Base-by-base conservation (phyloP, 2,888 invertebrate species). In the Pseudoips prasinana region DNA sequence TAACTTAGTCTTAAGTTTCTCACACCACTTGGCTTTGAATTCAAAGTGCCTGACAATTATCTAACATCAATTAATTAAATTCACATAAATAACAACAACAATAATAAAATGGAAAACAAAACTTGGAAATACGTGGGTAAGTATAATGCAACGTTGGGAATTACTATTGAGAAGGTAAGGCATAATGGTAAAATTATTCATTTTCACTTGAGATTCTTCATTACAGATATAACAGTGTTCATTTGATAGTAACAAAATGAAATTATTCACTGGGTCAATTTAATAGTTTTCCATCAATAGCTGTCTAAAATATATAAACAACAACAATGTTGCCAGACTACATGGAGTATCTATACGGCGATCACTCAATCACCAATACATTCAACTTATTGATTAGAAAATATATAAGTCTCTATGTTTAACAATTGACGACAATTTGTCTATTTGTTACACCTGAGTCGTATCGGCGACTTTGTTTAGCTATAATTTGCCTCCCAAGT, bases 391-490 rank as follows among this genome's bases (percentile, higher is more conserved):
- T 20, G 3, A n/a, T 18, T 6, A 20, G 7, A 5, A 62, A 68
- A 65, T 64, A 69, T 68, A 67, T 59, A 53, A 40, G 44, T 58
- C 48, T 58, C 39, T 58, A 60, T 54, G 54, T 52, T 59, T 49
- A 81, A 81, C 80, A 81, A 81, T 79, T 80, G 80, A 81, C 82
- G 73, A 74, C 64, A 68, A 50, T 61, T 66, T 67, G 64, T 61
- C 66, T 73, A 55, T 50, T 45, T 49, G 51, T 52, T 64, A 60
- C 53, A 55, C 49, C 53, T 64, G 68, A 14, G 56, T 67, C 64
- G 64, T 14, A 14, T 14, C 5, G 3, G 14, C 14, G 5, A 14
- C n/a, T n/a, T n/a, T n/a, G 14, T 14, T 14, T 14, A 14, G 14
- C 3, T 14, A 14, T 5, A 14, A 14, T n/a, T n/a, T n/a, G n/a